These are phyloP conservation scores for Myodes glareolus DNA, from an alignment of 2,113 vertebrate genomes.

Conservation along the genomic window DNA sequence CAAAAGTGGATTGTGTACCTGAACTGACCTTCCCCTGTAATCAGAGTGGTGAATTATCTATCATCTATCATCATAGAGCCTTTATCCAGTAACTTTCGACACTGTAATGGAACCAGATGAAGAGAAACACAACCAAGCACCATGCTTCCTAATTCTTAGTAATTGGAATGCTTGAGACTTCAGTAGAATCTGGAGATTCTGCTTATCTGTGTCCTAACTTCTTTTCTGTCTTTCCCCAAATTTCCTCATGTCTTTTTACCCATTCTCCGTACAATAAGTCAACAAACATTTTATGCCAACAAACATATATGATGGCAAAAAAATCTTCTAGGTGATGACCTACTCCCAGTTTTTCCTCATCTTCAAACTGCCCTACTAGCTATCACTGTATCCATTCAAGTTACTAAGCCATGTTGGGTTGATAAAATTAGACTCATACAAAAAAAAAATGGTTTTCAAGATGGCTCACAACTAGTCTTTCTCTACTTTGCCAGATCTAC, in stretches of 20 bases:
- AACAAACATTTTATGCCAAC: background rate
- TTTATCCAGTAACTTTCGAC: too few relatives aligned
- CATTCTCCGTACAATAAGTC: background rate
- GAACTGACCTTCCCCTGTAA: too few relatives aligned
- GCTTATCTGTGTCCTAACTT: background rate
- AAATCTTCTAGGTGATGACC: background rate
- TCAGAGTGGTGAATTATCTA: too few relatives aligned
- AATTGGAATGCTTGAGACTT: background rate
- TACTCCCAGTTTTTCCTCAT: background rate
- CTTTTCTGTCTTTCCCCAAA: background rate
- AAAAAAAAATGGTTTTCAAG: background rate
- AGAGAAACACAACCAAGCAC: too few relatives aligned
- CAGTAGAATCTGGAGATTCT: background rate
- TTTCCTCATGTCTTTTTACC: background rate
- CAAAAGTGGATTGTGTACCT: too few relatives aligned
- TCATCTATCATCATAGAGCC: too few relatives aligned
- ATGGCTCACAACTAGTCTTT: background rate
- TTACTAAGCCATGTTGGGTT: background rate
- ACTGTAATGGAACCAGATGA: too few relatives aligned
- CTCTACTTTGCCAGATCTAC: background rate
- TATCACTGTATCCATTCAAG: background rate
- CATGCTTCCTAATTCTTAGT: background rate
- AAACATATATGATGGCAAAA: background rate
- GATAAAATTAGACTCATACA: conserved; percentile 24
- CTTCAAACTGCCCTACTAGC: background rate